These are phyloP conservation scores for Kryptopterus vitreolus DNA, from an alignment of 2,797 vertebrate genomes.

Conservation along the genomic window DNA sequence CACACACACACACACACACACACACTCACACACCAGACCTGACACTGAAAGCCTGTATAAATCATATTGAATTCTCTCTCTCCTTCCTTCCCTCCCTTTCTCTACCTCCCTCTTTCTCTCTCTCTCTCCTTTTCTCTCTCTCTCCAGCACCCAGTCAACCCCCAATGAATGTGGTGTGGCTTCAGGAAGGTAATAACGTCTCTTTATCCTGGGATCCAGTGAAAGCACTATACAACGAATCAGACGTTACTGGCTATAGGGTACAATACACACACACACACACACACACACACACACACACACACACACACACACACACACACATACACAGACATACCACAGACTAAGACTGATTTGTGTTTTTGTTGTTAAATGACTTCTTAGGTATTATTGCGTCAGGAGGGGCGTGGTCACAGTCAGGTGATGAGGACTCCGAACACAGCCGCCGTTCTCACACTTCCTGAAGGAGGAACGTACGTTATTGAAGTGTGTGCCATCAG, in stretches of 20 bases:
- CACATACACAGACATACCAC: neutral
- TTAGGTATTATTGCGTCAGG: constrained; percentile 90
- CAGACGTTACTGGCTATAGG: constrained; percentile 96
- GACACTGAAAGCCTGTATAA: too few species aligned
- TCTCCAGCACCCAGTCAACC: constrained; percentile 85
- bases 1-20: too few species aligned
- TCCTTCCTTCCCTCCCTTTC: neutral
- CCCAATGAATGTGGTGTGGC: constrained; percentile 89
- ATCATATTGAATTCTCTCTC: too few species aligned
- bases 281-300: constrained; percentile 12
- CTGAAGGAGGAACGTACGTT: constrained; percentile 89
- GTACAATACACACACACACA: constrained; percentile 63
- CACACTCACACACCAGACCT: too few species aligned
- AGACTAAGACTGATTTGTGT: neutral
- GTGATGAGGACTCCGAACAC: constrained; percentile 93
- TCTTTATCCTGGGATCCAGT: constrained; percentile 93
- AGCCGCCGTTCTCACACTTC: constrained; percentile 85
- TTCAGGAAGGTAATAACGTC: constrained; percentile 92
- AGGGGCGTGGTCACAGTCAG: constrained; percentile 87
- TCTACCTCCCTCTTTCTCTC: constrained; percentile 4
- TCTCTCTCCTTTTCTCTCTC: constrained; percentile 31
- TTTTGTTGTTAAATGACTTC: neutral
- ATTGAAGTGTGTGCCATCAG: constrained; percentile 91
- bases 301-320: neutral
- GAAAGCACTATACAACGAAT: constrained; percentile 89